phyloP scores from a whole-genome alignment of 1,140 invertebrate genomes.

The Cydia fagiglandana region DNA sequence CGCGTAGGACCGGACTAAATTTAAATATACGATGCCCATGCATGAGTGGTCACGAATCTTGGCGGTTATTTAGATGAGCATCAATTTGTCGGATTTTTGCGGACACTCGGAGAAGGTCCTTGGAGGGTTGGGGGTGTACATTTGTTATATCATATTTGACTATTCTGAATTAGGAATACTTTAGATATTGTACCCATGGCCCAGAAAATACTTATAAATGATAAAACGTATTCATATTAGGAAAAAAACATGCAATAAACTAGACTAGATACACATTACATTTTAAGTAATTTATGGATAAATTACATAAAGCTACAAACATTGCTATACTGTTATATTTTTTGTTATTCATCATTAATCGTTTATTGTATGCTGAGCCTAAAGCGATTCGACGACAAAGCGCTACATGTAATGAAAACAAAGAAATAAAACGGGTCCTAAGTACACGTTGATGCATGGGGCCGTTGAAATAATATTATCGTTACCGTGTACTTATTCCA shows the following conservation, averaged over 20 bases:
- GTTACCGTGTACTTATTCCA: slow-evolving; percentile 74
- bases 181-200: too few relatives aligned
- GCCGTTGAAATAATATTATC: slow-evolving; percentile 79
- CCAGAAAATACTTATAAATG: too few relatives aligned
- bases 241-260: too few relatives aligned
- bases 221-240: too few relatives aligned
- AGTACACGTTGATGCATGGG: slow-evolving; percentile 69
- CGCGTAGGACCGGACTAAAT: slow-evolving; percentile 61
- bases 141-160: neutral
- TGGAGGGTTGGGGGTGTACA: neutral
- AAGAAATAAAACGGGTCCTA: slow-evolving; percentile 63
- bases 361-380: slow-evolving; percentile 11
- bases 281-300: too few relatives aligned
- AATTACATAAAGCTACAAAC: neutral
- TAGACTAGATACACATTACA: too few relatives aligned
- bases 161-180: too few relatives aligned
- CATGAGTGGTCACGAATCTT: slow-evolving; percentile 52
- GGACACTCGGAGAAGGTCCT: slow-evolving; percentile 31
- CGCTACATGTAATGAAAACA: slow-evolving; percentile 43
- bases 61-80: slow-evolving; percentile 56
- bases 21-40: slow-evolving; percentile 68
- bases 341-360: neutral
- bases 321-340: neutral
- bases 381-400: slow-evolving; percentile 39
- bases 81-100: slow-evolving; percentile 58